Evolutionary conservation across 2,113 vertebrate species (phyloP), one percentile per base, ranked within the genome.

Genomic region (Ia io): DNA sequence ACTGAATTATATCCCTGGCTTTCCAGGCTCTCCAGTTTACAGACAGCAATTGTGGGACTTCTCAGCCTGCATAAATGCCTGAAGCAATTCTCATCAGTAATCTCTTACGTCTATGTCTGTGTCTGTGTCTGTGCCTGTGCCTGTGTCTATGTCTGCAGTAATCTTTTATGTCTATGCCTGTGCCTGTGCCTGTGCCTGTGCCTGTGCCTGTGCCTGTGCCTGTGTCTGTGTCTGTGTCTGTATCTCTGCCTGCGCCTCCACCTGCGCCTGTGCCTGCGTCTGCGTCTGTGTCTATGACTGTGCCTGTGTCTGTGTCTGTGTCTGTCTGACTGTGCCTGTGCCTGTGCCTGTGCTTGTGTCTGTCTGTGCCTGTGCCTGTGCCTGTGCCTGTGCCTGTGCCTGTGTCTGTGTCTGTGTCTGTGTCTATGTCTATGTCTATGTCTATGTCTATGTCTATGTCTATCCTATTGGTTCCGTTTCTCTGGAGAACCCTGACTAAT

Each of bases 141-240:
- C 56, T 59, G 56, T 53, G 6, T 2, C 51, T 22, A 6, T 53
- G 51, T 53, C 51, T 37, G 37, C n/a, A n/a, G n/a, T n/a, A n/a
- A n/a, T n/a, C n/a, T n/a, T n/a, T n/a, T 9, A 1, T 8, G 3
- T 30, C 42, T 16, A 17, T 53, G 6, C 17, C 51, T 7, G 18
- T 53, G 18, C 6, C 51, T 53, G 1, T 53, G 17, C 7, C 51
- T 53, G 17, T 53, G 5, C 7, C 51, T 53, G 56, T 10, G 23
- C 3, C 20, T 59, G 7, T 23, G 0, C 3, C 23, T 35, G 8
- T 6, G 1, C 1, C 42, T 9, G 1, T 5, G 3, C 16, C 42
- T 22, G 17, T 53, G 17, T 20, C 51, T 53, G 18, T 20, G 18
- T 20, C 51, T 20, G 17, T 53, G 18, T 20, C 17, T 53, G 6